These are phyloP conservation scores for Boloria selene DNA, from an alignment of 2,888 invertebrate species.

Conservation along the genomic window DNA sequence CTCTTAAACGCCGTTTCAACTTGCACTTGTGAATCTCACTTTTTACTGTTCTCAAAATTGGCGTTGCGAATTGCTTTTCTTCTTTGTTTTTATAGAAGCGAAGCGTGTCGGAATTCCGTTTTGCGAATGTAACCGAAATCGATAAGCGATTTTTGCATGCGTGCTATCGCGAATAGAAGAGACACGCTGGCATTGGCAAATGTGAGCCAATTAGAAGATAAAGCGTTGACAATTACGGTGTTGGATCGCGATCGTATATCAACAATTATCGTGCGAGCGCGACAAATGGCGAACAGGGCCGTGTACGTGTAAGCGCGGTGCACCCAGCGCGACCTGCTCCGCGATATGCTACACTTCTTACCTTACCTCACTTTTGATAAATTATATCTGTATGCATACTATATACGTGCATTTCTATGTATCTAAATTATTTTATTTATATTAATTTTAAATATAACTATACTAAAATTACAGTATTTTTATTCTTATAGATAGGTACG, in stretches of 20 bases:
- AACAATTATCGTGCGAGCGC: constrained; percentile 81
- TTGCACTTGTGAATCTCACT: constrained; percentile 82
- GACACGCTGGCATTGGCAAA: constrained; percentile 79
- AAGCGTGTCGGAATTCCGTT: constrained; percentile 22
- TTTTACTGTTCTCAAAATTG: constrained; percentile 80
- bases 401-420: neutral
- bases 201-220: constrained; percentile 82
- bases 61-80: constrained; percentile 76
- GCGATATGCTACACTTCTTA: constrained; percentile 6
- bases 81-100: constrained; percentile 59
- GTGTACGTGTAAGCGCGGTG: constrained; percentile 37
- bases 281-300: constrained; percentile 71
- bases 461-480: no score
- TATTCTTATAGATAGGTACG: neutral
- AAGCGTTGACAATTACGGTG: constrained; percentile 82
- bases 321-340: constrained; percentile 32
- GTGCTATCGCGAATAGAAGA: constrained; percentile 64
- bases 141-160: constrained; percentile 53
- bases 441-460: no score
- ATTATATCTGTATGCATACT: neutral
- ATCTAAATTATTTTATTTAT: no score
- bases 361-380: constrained; percentile 15
- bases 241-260: constrained; percentile 81
- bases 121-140: constrained; percentile 50
- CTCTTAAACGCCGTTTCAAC: constrained; percentile 82